Conservation (phyloP, 2,888 invertebrate species). For the Leptopilina drosophilae region DNA sequence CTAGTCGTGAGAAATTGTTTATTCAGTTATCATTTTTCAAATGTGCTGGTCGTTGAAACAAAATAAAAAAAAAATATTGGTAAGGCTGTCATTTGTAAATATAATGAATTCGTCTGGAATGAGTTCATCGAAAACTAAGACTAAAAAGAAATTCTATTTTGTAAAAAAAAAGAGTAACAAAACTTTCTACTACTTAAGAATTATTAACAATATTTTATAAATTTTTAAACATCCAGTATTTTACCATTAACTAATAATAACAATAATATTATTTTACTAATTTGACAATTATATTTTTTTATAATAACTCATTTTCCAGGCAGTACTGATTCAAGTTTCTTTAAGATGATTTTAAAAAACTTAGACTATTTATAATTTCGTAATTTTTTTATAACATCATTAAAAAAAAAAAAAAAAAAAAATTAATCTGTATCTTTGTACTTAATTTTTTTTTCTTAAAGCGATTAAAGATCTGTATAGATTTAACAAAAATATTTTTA, state of each 20-base stretch:
- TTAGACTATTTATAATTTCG: constrained; percentile 14
- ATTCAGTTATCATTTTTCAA: constrained; percentile 43
- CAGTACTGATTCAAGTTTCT: constrained; percentile 11
- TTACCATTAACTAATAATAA: background rate
- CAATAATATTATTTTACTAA: constrained; percentile 11
- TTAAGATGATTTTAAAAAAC: background rate
- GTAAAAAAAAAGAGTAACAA: background rate
- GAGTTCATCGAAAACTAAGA: constrained; percentile 17
- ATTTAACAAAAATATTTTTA: background rate
- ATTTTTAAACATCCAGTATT: constrained; percentile 24
- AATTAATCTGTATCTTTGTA: background rate
- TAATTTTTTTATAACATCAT: background rate
- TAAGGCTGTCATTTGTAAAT: constrained; percentile 24
- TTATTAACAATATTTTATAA: constrained; percentile 1
- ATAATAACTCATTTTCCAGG: background rate
- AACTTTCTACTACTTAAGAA: constrained; percentile 15
- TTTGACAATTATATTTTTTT: constrained; percentile 1
- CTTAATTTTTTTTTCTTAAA: background rate
- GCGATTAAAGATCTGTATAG: background rate
- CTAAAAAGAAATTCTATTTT: constrained; percentile 22
- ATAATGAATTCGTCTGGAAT: constrained; percentile 30
- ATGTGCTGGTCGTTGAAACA: constrained; percentile 32
- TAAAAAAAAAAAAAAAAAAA: background rate
- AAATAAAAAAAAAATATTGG: background rate
- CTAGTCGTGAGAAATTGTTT: constrained; percentile 13